Evolutionary conservation across 2,888 invertebrate species (phyloP).

Genomic region (Lamellibrachia columna): DNA sequence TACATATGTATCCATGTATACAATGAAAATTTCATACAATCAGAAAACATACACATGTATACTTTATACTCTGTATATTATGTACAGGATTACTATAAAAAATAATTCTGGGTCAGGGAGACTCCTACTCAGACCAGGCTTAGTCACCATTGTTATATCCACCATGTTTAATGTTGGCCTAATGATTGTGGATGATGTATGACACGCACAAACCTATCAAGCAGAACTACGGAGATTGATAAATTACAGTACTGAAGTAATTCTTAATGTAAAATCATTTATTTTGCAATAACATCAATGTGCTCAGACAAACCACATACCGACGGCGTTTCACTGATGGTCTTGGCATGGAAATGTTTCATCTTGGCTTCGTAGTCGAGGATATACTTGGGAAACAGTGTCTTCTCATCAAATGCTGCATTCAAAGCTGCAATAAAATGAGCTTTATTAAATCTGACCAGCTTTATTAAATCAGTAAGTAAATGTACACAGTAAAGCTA

Average conservation of each 20-base stretch:
- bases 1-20: too few species aligned
- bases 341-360: slow-evolving; percentile 43
- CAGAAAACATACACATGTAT: too few species aligned
- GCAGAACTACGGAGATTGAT: background rate
- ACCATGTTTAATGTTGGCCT: background rate
- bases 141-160: too few species aligned
- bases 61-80: too few species aligned
- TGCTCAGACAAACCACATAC: background rate
- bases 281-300: background rate
- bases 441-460: background rate
- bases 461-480: too few species aligned
- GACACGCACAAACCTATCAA: background rate
- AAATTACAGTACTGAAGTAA: background rate
- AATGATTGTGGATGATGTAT: background rate
- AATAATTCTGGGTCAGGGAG: too few species aligned
- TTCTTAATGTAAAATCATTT: background rate
- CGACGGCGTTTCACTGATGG: slow-evolving; percentile 1
- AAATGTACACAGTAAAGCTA: too few species aligned
- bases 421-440: slow-evolving; percentile 51
- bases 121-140: too few species aligned
- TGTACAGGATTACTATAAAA: too few species aligned
- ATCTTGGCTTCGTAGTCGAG: slow-evolving; percentile 62
- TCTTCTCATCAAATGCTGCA: slow-evolving; percentile 64
- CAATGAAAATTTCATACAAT: too few species aligned
- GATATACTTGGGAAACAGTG: slow-evolving; percentile 64